These are phyloP conservation scores for Diplodus puntazzo DNA, from an alignment of 2,797 vertebrate genomes.

Conservation along the genomic window DNA sequence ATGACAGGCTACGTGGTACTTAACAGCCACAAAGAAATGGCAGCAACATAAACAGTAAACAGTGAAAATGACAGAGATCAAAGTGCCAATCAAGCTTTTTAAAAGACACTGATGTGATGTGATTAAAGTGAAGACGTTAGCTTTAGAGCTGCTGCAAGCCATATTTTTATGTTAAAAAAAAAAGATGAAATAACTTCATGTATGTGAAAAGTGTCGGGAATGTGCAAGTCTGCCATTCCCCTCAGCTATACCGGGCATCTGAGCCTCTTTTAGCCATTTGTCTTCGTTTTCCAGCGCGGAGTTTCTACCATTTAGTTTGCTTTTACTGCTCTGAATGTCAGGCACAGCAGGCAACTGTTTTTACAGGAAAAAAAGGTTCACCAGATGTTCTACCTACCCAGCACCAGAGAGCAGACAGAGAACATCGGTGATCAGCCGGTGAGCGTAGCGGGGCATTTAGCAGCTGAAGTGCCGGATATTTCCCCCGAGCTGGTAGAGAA, in stretches of 20 bases:
- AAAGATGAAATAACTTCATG: background rate
- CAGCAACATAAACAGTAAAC: background rate
- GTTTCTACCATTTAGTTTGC: background rate
- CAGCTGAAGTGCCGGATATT: background rate
- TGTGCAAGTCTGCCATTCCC: background rate
- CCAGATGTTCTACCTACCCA: no score
- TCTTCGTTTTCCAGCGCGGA: background rate
- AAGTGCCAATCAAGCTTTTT: background rate
- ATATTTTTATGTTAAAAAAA: background rate
- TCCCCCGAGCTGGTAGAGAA: no score
- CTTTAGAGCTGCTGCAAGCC: background rate
- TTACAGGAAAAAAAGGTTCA: background rate
- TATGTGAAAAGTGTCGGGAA: no score
- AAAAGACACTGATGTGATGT: background rate
- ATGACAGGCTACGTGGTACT: background rate
- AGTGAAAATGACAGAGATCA: background rate
- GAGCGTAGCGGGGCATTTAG: background rate
- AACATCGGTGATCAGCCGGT: background rate
- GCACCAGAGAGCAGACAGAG: background rate
- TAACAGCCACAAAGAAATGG: background rate
- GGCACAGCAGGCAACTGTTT: background rate
- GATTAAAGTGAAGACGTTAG: constrained; percentile 5
- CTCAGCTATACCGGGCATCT: background rate
- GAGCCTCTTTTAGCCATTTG: background rate
- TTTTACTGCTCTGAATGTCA: background rate